Conservation (phyloP, 2,888 invertebrate genomes). For the Teinopalpus imperialis region DNA sequence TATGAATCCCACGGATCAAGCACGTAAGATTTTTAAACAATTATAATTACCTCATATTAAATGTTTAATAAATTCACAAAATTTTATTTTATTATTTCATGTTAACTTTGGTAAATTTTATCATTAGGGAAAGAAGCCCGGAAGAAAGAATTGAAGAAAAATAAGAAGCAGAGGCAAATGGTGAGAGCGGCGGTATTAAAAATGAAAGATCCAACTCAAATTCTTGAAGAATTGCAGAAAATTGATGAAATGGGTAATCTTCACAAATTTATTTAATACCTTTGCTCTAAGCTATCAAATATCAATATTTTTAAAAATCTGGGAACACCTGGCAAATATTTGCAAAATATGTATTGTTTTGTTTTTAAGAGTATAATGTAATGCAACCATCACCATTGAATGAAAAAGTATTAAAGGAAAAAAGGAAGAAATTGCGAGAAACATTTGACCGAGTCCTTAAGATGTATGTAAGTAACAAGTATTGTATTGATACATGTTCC, state of each 20-base stretch:
- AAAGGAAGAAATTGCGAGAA: constrained; percentile 96
- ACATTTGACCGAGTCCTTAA: constrained; percentile 96
- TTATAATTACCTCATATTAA: too few relatives aligned
- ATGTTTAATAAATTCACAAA: constrained; percentile 24
- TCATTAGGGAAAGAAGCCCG: constrained; percentile 95
- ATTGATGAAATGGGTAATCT: constrained; percentile 97
- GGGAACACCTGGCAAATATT: too few relatives aligned
- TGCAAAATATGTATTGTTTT: too few relatives aligned
- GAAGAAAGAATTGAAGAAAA: constrained; percentile 98
- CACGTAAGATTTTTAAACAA: too few relatives aligned
- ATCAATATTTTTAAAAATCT: background rate
- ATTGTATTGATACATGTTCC: too few relatives aligned
- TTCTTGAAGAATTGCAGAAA: constrained; percentile 97
- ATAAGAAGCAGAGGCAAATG: constrained; percentile 97
- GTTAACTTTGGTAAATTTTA: constrained; percentile 1
- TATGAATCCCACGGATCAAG: constrained; percentile 99
- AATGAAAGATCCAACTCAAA: constrained; percentile 97
- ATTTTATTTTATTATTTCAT: constrained; percentile 20
- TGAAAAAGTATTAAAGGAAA: constrained; percentile 98
- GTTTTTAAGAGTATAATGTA: constrained; percentile 93
- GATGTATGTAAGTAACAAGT: constrained; percentile 98
- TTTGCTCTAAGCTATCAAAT: background rate
- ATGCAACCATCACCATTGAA: constrained; percentile 96
- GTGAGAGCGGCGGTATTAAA: constrained; percentile 98
- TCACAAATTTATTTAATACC: too few relatives aligned